Evolutionary conservation across 1,140 invertebrate genomes (phyloP).

Genomic region (Heliothis subflexa): DNA sequence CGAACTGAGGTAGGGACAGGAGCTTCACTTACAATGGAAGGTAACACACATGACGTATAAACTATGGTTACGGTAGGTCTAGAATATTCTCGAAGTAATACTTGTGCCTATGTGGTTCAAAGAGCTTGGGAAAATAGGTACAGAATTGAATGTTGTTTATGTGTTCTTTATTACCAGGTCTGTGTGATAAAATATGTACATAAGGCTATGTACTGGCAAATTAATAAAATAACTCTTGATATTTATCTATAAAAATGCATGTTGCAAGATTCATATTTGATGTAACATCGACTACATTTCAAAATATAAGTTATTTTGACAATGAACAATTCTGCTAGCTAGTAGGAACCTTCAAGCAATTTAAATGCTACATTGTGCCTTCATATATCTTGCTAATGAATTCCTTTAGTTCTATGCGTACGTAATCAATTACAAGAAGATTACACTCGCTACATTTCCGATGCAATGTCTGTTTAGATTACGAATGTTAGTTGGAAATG

Average conservation of each 20-base stretch:
- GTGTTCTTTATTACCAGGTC: too few relatives aligned
- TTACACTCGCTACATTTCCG: slow-evolving; percentile 29
- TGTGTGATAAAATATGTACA: too few relatives aligned
- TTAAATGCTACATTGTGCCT: neutral
- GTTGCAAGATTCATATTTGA: too few relatives aligned
- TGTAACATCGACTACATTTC: too few relatives aligned
- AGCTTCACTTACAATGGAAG: neutral
- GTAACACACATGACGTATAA: neutral
- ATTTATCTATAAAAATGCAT: too few relatives aligned
- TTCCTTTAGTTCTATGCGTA: neutral
- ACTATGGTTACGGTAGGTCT: neutral
- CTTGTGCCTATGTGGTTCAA: neutral
- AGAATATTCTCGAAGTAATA: neutral
- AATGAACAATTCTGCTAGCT: too few relatives aligned
- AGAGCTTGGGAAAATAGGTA: too few relatives aligned
- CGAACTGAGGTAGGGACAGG: slow-evolving; percentile 7
- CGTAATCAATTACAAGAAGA: slow-evolving; percentile 33
- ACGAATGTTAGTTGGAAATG: slow-evolving; percentile 27
- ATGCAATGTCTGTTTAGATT: slow-evolving; percentile 33
- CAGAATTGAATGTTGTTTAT: too few relatives aligned
- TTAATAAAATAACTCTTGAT: too few relatives aligned
- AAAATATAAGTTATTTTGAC: too few relatives aligned
- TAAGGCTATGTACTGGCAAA: too few relatives aligned
- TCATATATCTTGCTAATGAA: too few relatives aligned
- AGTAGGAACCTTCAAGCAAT: neutral